These are phyloP conservation scores for Alectoris magna DNA, from an alignment of 2,797 vertebrate species.

Conservation along the genomic window DNA sequence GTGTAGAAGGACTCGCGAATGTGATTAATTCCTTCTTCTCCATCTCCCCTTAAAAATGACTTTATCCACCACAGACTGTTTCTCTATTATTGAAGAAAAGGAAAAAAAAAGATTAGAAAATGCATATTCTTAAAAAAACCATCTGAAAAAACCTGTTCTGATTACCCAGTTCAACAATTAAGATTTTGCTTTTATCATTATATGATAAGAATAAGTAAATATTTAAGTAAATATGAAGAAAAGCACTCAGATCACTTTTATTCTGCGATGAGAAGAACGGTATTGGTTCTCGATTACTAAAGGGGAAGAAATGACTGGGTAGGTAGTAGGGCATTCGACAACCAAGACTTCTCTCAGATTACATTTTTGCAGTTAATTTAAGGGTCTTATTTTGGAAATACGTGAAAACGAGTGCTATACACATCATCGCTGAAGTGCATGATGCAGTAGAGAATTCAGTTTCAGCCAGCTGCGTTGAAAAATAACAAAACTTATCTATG, in stretches of 20 bases:
- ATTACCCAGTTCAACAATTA: not conserved
- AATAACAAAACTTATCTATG: not conserved
- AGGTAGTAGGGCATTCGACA: not conserved
- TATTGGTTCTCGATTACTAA: not conserved
- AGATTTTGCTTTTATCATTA: not conserved
- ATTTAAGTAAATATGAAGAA: not conserved
- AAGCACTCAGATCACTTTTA: not conserved
- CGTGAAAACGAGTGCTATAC: not conserved
- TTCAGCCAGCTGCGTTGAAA: not conserved
- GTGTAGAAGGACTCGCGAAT: fast-evolving
- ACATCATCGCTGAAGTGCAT: not conserved
- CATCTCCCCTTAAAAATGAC: not conserved
- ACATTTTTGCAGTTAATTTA: not conserved
- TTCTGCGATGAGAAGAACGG: not conserved
- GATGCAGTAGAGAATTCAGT: not conserved
- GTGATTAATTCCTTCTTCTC: not conserved
- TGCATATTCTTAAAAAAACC: not conserved
- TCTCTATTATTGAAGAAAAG: not conserved
- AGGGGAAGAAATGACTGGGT: not conserved
- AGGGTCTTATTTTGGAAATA: not conserved
- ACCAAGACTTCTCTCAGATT: not conserved
- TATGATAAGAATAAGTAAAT: not conserved
- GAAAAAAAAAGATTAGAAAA: not conserved
- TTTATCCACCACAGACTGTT: not conserved
- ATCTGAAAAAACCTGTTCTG: not conserved